These are phyloP conservation scores for Sebastolobus altivelis DNA, from an alignment of 2,797 vertebrate species.

Conservation along the genomic window DNA sequence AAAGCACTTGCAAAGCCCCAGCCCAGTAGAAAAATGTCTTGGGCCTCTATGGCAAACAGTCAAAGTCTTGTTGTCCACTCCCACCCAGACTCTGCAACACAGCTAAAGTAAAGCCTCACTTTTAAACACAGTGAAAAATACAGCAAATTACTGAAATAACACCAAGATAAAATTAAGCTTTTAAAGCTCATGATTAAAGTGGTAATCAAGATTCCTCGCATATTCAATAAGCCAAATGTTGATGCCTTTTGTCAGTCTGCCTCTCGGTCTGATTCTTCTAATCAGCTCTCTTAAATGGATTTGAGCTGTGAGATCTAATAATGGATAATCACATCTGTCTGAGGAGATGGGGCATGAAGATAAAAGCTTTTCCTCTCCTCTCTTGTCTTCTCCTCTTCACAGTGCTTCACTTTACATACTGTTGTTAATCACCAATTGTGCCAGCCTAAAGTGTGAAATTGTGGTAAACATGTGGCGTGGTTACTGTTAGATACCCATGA, in stretches of 20 bases:
- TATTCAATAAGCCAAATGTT: conserved; percentile 44
- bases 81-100: background rate
- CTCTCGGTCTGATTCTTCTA: conserved; percentile 55
- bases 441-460: background rate
- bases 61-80: background rate
- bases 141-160: conserved; percentile 17
- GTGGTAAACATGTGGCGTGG: background rate
- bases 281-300: conserved; percentile 57
- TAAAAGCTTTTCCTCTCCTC: conserved; percentile 49
- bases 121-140: conserved; percentile 19
- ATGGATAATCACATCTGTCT: conserved; percentile 71
- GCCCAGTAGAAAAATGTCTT: conserved; percentile 1
- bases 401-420: conserved; percentile 9
- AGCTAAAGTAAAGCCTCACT: background rate
- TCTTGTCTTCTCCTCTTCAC: conserved; percentile 11
- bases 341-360: conserved; percentile 46
- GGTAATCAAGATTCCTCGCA: conserved; percentile 37
- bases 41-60: background rate
- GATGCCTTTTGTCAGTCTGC: conserved; percentile 44
- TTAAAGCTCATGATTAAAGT: conserved; percentile 26
- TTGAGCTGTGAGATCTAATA: conserved; percentile 64
- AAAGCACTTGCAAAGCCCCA: background rate
- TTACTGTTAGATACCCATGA: conserved; percentile 1
- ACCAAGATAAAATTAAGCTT: conserved; percentile 12
- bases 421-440: conserved; percentile 13